Evolutionary conservation across 1,140 invertebrate genomes (phyloP), one percentile per base, ranked within the genome.

Genomic region (Drosophila murphyi): DNA sequence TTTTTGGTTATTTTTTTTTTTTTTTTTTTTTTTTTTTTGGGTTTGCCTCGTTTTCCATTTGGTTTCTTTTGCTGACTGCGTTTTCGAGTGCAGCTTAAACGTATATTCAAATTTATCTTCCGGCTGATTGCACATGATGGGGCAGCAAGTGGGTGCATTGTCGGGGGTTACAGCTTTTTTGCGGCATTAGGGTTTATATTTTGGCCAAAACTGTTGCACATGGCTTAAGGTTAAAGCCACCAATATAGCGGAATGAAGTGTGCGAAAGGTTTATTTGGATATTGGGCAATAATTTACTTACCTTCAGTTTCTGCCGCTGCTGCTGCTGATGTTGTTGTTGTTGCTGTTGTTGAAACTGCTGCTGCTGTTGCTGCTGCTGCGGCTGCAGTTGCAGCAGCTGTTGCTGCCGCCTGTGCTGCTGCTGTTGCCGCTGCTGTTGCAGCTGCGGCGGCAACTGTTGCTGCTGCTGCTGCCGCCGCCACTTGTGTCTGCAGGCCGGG

Each of bases 91-190:
- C 73, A 81, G 72, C 72, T 86, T 60, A 86, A 80, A 86, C 64
- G 72, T 50, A 68, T 73, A 73, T 87, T 81, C 82, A 73, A 81
- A 85, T 85, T 85, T 85, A 86, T 85, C 82, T 86, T 86, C 61
- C 75, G 68, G 50, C 61, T 71, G 82, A 85, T 86, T 85, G 77
- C 82, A 81, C 82, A 60, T 35, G 34, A 29, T 31, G 32, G 28
- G 32, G n/a, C 5, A 10, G 32, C 5, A 12, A 55, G 12, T 56
- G 51, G n/a, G 45, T 32, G 52, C 59, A 71, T 55, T 41, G n/a
- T 47, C 28, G 20, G 20, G 20, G 20, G 20, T 20, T 20, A 48
- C 52, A 47, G 54, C 6, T 5, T 59, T 52, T 61, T 70, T 52
- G 35, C n/a, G 57, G 57, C 54, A 59, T 75, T 62, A 39, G 52